Conservation (phyloP, 2,113 vertebrate genomes). For the Eretmochelys imbricata region DNA sequence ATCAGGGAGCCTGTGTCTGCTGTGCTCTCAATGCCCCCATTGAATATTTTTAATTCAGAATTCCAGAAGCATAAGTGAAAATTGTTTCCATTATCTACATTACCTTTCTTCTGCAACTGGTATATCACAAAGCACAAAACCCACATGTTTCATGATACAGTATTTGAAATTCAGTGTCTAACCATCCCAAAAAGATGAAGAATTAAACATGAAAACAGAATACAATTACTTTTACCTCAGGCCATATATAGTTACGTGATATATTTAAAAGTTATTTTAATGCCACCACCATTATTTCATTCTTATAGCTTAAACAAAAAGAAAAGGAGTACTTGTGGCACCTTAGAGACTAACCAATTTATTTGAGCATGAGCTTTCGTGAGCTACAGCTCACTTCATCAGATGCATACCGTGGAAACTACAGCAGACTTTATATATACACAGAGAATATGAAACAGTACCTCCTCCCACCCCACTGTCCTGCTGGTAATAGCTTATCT, state of each 20-base stretch:
- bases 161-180: not conserved
- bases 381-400: no score
- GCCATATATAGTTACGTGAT: not conserved
- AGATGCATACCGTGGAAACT: no score
- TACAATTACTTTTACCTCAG: not conserved
- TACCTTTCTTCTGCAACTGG: not conserved
- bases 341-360: no score
- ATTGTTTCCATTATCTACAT: not conserved
- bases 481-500: no score
- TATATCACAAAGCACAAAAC: not conserved
- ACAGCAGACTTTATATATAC: no score
- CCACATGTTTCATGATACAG: not conserved
- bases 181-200: not conserved
- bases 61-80: not conserved
- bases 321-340: no score
- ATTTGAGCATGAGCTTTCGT: no score
- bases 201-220: not conserved
- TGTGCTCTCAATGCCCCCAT: not conserved
- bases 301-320: not conserved
- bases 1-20: not conserved
- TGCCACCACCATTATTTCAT: constrained; percentile 1
- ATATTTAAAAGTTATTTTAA: not conserved
- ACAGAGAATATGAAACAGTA: no score
- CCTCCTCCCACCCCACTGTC: no score
- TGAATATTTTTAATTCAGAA: not conserved